phyloP scores from a whole-genome alignment of 1,140 invertebrate species.

The silkworm (Bombyx mori) region DNA sequence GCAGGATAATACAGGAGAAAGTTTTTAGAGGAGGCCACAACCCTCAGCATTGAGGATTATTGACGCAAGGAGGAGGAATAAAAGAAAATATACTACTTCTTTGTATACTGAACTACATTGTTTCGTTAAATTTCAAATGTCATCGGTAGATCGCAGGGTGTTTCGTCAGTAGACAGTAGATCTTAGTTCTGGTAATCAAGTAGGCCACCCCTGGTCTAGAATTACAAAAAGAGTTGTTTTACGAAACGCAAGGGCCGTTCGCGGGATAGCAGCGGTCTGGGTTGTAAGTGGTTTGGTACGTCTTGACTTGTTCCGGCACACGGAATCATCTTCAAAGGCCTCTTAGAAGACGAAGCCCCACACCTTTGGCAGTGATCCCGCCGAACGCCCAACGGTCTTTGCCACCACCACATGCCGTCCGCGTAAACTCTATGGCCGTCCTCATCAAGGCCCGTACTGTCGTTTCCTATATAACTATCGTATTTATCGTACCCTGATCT shows the following conservation, averaged over 20 bases:
- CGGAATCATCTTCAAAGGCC: conserved; percentile 46
- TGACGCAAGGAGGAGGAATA: no score
- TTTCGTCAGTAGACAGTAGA: no score
- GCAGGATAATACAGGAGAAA: no score
- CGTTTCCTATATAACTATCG: conserved; percentile 1
- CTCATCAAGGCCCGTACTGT: conserved; percentile 5
- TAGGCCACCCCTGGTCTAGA: neutral
- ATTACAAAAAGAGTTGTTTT: conserved; percentile 51
- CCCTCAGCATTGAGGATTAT: no score
- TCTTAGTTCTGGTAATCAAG: no score
- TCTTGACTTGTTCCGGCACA: conserved; percentile 33
- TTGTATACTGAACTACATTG: no score
- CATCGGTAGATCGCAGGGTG: no score
- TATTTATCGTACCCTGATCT: conserved; percentile 11
- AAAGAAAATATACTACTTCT: no score
- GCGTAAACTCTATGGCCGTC: conserved; percentile 5
- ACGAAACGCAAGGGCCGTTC: conserved; percentile 52
- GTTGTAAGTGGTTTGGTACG: conserved; percentile 19
- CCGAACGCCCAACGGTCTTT: conserved; percentile 40
- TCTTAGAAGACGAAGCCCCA: conserved; percentile 42
- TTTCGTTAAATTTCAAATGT: no score
- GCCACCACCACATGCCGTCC: conserved; percentile 55
- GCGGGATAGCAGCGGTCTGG: conserved; percentile 36
- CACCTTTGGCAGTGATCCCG: conserved; percentile 36
- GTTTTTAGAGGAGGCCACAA: no score